These are phyloP conservation scores for Anhinga rufa DNA, from an alignment of 2,113 vertebrate genomes.

Conservation along the genomic window DNA sequence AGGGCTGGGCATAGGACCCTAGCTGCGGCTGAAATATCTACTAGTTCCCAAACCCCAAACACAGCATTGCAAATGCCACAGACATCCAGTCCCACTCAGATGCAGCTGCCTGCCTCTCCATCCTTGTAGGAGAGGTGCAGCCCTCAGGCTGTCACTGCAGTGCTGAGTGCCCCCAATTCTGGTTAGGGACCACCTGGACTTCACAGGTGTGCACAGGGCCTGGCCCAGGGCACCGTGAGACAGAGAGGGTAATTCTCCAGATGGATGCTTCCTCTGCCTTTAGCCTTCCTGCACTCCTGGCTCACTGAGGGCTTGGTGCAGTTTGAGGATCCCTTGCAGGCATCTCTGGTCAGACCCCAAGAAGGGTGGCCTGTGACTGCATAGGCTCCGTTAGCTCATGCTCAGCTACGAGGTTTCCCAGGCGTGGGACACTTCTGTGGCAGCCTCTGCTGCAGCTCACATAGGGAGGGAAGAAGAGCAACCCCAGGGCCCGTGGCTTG, in stretches of 20 bases:
- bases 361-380: not conserved
- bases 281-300: not conserved
- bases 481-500: not conserved
- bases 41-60: not conserved
- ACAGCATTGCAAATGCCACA: not conserved
- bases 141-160: not conserved
- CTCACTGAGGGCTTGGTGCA: not conserved
- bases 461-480: not conserved
- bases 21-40: not conserved
- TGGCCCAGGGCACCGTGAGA: not conserved
- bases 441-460: not conserved
- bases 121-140: accelerated
- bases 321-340: not conserved
- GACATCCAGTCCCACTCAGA: not conserved
- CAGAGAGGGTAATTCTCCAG: not conserved
- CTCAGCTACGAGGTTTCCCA: not conserved
- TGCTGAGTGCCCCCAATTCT: not conserved
- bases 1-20: not conserved
- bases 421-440: not conserved
- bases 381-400: not conserved
- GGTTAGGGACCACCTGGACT: not conserved
- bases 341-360: not conserved
- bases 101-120: not conserved
- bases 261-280: not conserved
- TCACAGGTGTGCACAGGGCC: not conserved